phyloP scores from a whole-genome alignment of 1,140 invertebrate genomes.

The Spodoptera frugiperda region DNA sequence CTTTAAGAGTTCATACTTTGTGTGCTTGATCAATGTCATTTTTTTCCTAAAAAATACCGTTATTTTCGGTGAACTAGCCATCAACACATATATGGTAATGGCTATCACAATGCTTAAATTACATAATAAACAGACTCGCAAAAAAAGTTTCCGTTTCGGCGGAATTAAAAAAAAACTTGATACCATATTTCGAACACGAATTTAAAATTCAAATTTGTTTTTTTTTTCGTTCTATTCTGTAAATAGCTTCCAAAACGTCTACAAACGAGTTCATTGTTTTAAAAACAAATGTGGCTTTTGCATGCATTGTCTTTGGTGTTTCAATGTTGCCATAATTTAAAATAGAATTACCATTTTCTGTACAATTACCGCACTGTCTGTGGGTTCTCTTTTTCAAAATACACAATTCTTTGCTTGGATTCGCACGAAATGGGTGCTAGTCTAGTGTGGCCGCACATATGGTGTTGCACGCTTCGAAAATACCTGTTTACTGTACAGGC shows the following conservation, averaged over 20 bases:
- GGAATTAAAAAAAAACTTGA: constrained; percentile 8
- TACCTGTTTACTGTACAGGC: constrained; percentile 58
- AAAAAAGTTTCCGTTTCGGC: constrained; percentile 20
- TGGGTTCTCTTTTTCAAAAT: constrained; percentile 11
- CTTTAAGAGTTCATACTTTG: not conserved
- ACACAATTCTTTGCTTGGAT: constrained; percentile 39
- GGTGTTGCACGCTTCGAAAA: constrained; percentile 77
- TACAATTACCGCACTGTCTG: constrained; percentile 32
- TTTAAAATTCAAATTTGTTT: constrained; percentile 68
- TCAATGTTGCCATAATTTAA: constrained; percentile 53
- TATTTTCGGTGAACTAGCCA: not conserved
- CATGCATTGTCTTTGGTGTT: constrained; percentile 55
- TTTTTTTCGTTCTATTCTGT: constrained; percentile 33
- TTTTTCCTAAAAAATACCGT: not conserved
- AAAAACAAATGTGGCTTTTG: constrained; percentile 52
- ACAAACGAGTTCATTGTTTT: constrained; percentile 54
- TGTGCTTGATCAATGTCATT: constrained; percentile 16
- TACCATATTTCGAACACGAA: constrained; percentile 21
- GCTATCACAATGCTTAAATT: not conserved
- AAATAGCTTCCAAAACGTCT: constrained; percentile 34
- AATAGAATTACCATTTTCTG: constrained; percentile 15
- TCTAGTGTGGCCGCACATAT: constrained; percentile 48
- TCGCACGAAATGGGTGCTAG: constrained; percentile 40
- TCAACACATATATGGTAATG: too few relatives aligned
- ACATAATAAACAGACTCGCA: constrained; percentile 1